These are phyloP conservation scores for Poecilia picta DNA, from an alignment of 2,797 vertebrate species.

Conservation along the genomic window DNA sequence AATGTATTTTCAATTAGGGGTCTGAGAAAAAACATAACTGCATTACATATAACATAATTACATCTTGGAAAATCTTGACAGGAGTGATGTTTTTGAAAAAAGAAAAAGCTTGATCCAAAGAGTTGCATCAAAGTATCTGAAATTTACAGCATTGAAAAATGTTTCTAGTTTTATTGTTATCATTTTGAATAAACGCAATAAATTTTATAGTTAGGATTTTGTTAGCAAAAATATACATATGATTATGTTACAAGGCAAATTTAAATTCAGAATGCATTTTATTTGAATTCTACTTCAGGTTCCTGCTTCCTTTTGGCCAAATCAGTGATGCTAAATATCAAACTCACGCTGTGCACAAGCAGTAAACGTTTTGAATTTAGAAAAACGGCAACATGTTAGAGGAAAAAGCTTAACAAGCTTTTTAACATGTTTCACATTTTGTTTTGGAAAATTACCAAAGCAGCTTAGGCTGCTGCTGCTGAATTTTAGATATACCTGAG, in stretches of 20 bases:
- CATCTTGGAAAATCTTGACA: background rate
- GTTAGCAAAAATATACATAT: background rate
- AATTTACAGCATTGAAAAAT: background rate
- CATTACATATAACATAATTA: background rate
- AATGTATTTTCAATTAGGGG: conserved; percentile 19
- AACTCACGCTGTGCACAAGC: background rate
- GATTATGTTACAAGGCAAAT: background rate
- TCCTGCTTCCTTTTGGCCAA: background rate
- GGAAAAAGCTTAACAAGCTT: background rate
- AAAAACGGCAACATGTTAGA: background rate
- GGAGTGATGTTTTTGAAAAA: background rate
- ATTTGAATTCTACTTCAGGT: background rate
- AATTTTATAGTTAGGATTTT: background rate
- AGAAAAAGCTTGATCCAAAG: background rate
- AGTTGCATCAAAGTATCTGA: background rate
- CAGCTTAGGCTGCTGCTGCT: background rate
- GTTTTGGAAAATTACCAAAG: background rate
- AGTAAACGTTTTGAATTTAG: background rate
- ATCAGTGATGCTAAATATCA: background rate
- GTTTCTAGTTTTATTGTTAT: background rate
- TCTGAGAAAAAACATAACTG: background rate
- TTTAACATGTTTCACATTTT: background rate
- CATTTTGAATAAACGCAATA: background rate
- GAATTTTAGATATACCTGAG: background rate
- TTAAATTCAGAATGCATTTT: background rate